phyloP scores from a whole-genome alignment of 2,113 vertebrate genomes.

The Gallinago jamesoni region DNA sequence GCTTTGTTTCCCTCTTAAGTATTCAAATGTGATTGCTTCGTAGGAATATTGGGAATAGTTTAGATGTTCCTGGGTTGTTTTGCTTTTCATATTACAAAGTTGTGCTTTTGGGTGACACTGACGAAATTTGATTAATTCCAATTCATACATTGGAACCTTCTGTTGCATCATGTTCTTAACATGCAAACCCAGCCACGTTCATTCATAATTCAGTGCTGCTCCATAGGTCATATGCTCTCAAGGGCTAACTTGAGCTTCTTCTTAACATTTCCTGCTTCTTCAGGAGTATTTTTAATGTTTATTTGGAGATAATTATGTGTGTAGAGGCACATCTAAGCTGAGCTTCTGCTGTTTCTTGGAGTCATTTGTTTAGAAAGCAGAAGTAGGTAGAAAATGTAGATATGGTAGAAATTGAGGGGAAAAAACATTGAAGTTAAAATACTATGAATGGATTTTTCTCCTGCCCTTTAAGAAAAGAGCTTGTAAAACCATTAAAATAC shows the following conservation, averaged over 20 bases:
- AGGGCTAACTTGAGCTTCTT: not conserved
- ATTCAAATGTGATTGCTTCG: not conserved
- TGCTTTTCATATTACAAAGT: not conserved
- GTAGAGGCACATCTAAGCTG: not conserved
- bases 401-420: not conserved
- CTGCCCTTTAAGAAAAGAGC: not conserved
- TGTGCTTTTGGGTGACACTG: not conserved
- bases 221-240: slow-evolving; percentile 11
- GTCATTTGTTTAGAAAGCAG: not conserved
- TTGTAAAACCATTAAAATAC: slow-evolving; percentile 17
- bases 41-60: not conserved
- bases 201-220: slow-evolving; percentile 10
- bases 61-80: not conserved
- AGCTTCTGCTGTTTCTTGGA: slow-evolving; percentile 1
- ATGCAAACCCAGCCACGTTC: not conserved
- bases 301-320: slow-evolving; percentile 18
- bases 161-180: slow-evolving; percentile 7
- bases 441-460: not conserved
- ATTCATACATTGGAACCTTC: not conserved
- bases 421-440: not conserved
- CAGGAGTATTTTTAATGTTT: slow-evolving; percentile 37
- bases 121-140: not conserved
- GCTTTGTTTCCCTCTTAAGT: not conserved
- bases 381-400: not conserved
- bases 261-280: not conserved